Percentiles rank a stretch among this genome's conserved stretches.
Conservation (phyloP, 2,888 invertebrate genomes). For the Copidosoma aretas region DNA sequence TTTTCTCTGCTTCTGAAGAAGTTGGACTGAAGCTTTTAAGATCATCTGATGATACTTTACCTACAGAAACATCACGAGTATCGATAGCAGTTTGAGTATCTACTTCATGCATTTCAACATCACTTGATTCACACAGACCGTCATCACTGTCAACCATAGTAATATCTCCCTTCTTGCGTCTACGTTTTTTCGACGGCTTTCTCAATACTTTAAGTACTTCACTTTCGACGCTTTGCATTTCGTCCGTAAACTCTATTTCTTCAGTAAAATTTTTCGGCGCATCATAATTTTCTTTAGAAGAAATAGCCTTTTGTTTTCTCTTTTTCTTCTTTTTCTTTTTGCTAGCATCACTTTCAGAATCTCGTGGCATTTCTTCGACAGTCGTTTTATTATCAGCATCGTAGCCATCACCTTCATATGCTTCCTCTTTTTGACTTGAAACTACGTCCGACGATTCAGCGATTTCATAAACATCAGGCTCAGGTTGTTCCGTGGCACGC, state of each 20-base stretch:
- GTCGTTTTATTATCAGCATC: constrained; percentile 74
- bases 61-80: constrained; percentile 48
- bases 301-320: constrained; percentile 64
- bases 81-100: constrained; percentile 52
- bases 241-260: constrained; percentile 61
- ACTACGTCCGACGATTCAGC: constrained; percentile 45
- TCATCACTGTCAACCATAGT: constrained; percentile 40
- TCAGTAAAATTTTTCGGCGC: constrained; percentile 57
- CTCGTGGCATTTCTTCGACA: constrained; percentile 63
- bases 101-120: constrained; percentile 57
- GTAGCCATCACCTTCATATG: constrained; percentile 68
- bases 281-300: constrained; percentile 64
- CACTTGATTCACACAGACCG: constrained; percentile 49
- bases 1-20: constrained; percentile 69
- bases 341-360: constrained; percentile 57
- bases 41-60: constrained; percentile 39
- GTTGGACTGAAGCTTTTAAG: constrained; percentile 51
- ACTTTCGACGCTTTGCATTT: constrained; percentile 55
- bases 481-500: constrained; percentile 63
- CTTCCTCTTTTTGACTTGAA: constrained; percentile 57
- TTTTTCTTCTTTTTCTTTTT: constrained; percentile 65
- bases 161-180: constrained; percentile 58
- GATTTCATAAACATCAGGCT: constrained; percentile 53
- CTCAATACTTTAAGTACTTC: constrained; percentile 51
- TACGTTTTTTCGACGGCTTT: constrained; percentile 63